Evolutionary conservation across 2,888 invertebrate genomes (phyloP).

Genomic region (Drosophila aldrichi): DNA sequence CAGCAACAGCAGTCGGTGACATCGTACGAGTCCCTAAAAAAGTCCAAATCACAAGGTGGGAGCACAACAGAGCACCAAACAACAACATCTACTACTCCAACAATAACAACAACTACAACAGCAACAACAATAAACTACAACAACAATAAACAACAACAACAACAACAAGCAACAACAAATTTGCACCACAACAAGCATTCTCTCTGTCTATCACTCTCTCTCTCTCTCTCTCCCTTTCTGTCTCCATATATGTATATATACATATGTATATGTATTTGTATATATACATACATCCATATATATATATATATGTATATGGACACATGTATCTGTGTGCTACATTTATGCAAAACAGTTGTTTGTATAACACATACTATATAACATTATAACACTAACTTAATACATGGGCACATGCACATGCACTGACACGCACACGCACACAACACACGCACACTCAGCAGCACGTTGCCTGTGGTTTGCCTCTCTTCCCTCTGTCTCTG

Average conservation of each 20-base stretch:
- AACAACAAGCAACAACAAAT: conserved; percentile 29
- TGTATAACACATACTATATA: conserved; percentile 26
- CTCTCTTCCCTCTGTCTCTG: conserved; percentile 20
- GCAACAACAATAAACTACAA: conserved; percentile 35
- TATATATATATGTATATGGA: conserved; percentile 6
- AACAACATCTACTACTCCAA: conserved; percentile 37
- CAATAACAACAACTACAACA: conserved; percentile 28
- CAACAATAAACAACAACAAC: conserved; percentile 32
- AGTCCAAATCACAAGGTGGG: conserved; percentile 98
- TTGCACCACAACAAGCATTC: conserved; percentile 38
- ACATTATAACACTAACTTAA: background rate
- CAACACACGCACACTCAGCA: conserved; percentile 24
- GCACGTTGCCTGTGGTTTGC: conserved; percentile 59
- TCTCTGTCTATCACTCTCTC: conserved; percentile 27
- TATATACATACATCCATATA: conserved; percentile 2
- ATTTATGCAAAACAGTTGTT: conserved; percentile 30
- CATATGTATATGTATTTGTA: background rate
- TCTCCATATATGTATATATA: conserved; percentile 9
- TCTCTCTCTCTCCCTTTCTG: conserved; percentile 7
- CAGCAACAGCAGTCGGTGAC: conserved; percentile 81
- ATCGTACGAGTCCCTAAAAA: conserved; percentile 89
- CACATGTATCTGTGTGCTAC: conserved; percentile 35
- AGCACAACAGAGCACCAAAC: conserved; percentile 85
- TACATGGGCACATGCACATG: conserved; percentile 15
- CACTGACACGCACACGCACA: conserved; percentile 13